Percentiles rank a stretch among this genome's conserved stretches.
Conservation (phyloP, 2,888 invertebrate species). For the Acrocyrtus sp. region DNA sequence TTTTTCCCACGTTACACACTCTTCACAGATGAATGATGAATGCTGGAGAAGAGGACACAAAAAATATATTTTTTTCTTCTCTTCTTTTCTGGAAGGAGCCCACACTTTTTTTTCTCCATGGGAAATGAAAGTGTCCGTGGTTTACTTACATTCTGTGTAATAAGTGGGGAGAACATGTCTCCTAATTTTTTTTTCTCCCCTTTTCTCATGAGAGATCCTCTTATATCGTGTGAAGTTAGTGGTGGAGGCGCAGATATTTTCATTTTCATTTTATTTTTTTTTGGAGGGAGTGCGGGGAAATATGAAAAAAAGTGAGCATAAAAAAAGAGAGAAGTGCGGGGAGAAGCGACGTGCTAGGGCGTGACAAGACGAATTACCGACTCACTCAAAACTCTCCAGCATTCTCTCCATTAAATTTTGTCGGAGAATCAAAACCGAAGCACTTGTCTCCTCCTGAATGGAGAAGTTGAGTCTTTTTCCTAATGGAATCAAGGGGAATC, state of each 20-base stretch:
- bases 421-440: conserved; percentile 40
- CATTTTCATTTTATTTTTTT: too few species aligned
- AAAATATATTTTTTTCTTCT: too few species aligned
- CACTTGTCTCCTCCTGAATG: conserved; percentile 28
- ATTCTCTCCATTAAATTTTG: conserved; percentile 34
- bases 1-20: not conserved
- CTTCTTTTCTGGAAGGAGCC: too few species aligned
- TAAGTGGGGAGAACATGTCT: not conserved
- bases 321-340: conserved; percentile 12
- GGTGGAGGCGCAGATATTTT: too few species aligned
- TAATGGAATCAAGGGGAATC: conserved; percentile 50
- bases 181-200: not conserved
- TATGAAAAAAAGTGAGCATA: too few species aligned
- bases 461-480: conserved; percentile 43
- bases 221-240: too few species aligned
- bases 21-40: not conserved
- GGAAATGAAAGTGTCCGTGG: not conserved
- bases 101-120: too few species aligned
- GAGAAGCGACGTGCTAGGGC: conserved; percentile 27
- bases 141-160: not conserved
- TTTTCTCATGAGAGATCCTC: too few species aligned
- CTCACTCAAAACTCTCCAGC: conserved; percentile 30
- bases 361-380: conserved; percentile 51
- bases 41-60: not conserved
- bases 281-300: too few species aligned